Evolutionary conservation across 2,888 invertebrate genomes (phyloP), one percentile per base, ranked within the genome.

Genomic region (Zhuqinia jingwanae): DNA sequence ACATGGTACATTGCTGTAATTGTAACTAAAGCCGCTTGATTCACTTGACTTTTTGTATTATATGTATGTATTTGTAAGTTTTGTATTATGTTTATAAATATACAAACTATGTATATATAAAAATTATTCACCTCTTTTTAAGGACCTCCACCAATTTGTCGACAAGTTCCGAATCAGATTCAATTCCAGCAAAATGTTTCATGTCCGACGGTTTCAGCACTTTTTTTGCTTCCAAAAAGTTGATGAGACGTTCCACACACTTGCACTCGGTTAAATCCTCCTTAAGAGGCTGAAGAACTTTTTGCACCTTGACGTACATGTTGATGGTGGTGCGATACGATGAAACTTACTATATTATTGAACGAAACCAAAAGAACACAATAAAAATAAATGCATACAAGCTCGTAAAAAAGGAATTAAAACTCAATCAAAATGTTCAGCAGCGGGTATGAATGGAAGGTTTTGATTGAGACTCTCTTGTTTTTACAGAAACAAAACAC

Each of bases 251-350:
- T 47, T 88, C 86, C n/a, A 88, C 76, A 76, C 88, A 88, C 58
- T 88, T 88, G 86, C 88, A 88, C 79, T 88, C 88, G 8, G 86
- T 77, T 42, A 88, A 30, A 68, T 87, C 88, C 83, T 84, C 86
- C 75, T 86, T 83, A 65, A 88, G 86, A 75, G 88, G 88, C 77
- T 88, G 83, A 60, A 88, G 85, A 77, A 88, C 88, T 86, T 87
- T 86, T 58, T 86, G 79, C 27, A 88, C 86, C 76, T 88, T 88
- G 50, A 86, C 79, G 84, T 87, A 86, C 86, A 86, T 86, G 27
- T 3, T 50, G 70, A 42, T 42, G 25, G 11, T 20, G 50, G 42
- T 42, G 17, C 15, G n/a, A 22, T 20, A 15, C 17, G 42, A 22
- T 68, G 68, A 45, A 20, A 68, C 56, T 60, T 68, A 20, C 20